Base-by-base conservation (phyloP, 2,888 invertebrate genomes). In the Drosophila testacea region DNA sequence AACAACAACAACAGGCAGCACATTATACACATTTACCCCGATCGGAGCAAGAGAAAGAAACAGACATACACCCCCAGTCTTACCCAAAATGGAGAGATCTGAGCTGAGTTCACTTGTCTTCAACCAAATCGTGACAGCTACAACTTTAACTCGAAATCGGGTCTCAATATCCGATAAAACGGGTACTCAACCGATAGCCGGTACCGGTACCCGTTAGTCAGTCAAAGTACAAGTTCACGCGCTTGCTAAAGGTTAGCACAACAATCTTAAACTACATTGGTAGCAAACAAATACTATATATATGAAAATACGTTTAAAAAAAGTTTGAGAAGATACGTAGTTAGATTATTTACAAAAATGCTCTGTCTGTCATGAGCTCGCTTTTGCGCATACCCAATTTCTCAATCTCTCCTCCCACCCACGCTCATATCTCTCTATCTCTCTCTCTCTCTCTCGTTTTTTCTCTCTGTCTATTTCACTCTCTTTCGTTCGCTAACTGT, bases 191-290 rank as follows among this genome's bases (percentile, higher is more conserved):
- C 64, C 64, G 62, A 41, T 64, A 59, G 59, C 60, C 59, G 67
- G 27, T 22, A 69, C 56, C 62, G 63, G 38, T n/a, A 62, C 72
- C 68, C 63, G 67, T 77, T 86, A 84, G 87, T 86, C 87, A 83
- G 69, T 83, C 81, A 73, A 80, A 77, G 73, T 73, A 76, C 83
- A 86, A 80, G 83, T 81, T 86, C 87, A 78, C 76, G 87, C 84
- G 84, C 88, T 88, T 84, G 84, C 83, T 81, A 84, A 84, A 84
- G 83, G 83, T 84, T 84, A 84, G 83, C 83, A 69, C 83, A 81
- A 88, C 36, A 50, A 69, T 68, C 77, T 82, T 84, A 71, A 78
- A 69, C 69, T 78, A 74, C 69, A 81, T 81, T 85, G 78, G 77
- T 79, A 79, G 78, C 62, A 79, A 81, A 83, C 68, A 62, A 60